Percentiles rank a stretch among this genome's conserved stretches.
Evolutionary conservation across 1,140 invertebrate genomes (phyloP).

Genomic region (Drosophila kikkawai): DNA sequence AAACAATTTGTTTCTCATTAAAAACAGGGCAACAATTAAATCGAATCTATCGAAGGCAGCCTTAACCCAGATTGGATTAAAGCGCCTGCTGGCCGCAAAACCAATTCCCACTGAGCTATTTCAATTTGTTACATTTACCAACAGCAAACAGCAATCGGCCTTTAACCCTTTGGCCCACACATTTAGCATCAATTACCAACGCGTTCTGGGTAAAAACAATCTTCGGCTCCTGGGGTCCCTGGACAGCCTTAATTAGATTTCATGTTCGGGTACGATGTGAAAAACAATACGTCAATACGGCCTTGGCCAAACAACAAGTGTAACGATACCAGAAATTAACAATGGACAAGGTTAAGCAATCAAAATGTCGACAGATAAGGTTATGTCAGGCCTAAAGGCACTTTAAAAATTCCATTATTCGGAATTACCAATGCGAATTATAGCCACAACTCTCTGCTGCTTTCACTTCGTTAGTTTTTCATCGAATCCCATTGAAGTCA

Average conservation of each 20-base stretch:
- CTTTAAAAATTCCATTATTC: slow-evolving; percentile 46
- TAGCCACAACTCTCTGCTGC: slow-evolving; percentile 4
- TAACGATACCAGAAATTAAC: slow-evolving; percentile 36
- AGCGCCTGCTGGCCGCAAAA: slow-evolving; percentile 31
- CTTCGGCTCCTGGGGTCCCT: slow-evolving; percentile 2
- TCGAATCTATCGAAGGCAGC: slow-evolving; percentile 12
- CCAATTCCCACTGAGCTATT: slow-evolving; percentile 50
- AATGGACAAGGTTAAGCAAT: slow-evolving; percentile 38
- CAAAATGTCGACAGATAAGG: slow-evolving; percentile 21
- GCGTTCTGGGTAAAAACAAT: slow-evolving; percentile 38
- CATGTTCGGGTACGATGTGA: slow-evolving; percentile 44
- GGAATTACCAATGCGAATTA: slow-evolving; percentile 14
- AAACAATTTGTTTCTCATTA: background rate
- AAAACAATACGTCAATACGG: slow-evolving; percentile 52
- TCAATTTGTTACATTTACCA: slow-evolving; percentile 65
- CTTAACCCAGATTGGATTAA: slow-evolving; percentile 53
- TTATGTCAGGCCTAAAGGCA: background rate
- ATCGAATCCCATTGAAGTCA: slow-evolving; percentile 64
- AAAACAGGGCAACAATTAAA: background rate
- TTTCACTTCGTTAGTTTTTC: slow-evolving; percentile 48
- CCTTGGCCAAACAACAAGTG: slow-evolving; percentile 18
- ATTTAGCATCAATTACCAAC: slow-evolving; percentile 34
- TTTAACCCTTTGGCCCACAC: slow-evolving; percentile 5
- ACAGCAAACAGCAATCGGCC: slow-evolving; percentile 36
- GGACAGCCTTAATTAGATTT: slow-evolving; percentile 66